Evolutionary conservation across 1,140 invertebrate genomes (phyloP), one percentile per base, ranked within the genome.

Genomic region (Meloidogyne floridensis): DNA sequence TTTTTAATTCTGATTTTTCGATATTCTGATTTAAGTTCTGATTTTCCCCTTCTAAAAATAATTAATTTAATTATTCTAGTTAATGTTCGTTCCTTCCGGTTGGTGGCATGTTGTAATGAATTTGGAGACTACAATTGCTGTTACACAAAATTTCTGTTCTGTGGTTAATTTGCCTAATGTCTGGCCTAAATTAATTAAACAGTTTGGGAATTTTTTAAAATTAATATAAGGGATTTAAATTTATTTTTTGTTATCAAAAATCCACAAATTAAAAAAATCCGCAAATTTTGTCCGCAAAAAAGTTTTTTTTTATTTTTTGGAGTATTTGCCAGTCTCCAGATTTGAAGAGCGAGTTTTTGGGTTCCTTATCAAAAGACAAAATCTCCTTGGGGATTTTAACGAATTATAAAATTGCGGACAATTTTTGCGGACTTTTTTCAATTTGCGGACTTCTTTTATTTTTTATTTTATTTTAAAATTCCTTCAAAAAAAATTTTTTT

Each of bases 21-120:
- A 20, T 20, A 20, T 20, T 20, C 20, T 20, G 32, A 32, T 53
- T 8, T 56, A 47, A 6, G 0, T 47, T 47, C 7, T 47, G 7
- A 47, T 47, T 47, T 47, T 47, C 7, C 32, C 32, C 32, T 15
- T 47, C 15, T 75, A 51, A 11, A 18, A 20, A 9, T 75, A 11
- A 9, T 75, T 32, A 74, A 20, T 51, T 74, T 74, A 51, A 11
- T 7, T 15, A 6, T 11, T 54, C 7, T 8, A 79, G 56, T 98
- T 96, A 6, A 96, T 99, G 32, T 99, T 98, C 92, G 96, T 99
- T 71, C 97, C 97, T 13, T 84, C 82, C 43, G 86, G 83, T 6
- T 92, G 92, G 91, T 99, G 97, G 97, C 97, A 99, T 91, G 97
- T 99, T 59, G 97, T 99, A 18, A 91, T 99, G 8, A 99, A 99